Percentiles rank a stretch among this genome's conserved stretches.
phyloP scores from a whole-genome alignment of 2,888 invertebrate species.

The Monoplex corrugatus region DNA sequence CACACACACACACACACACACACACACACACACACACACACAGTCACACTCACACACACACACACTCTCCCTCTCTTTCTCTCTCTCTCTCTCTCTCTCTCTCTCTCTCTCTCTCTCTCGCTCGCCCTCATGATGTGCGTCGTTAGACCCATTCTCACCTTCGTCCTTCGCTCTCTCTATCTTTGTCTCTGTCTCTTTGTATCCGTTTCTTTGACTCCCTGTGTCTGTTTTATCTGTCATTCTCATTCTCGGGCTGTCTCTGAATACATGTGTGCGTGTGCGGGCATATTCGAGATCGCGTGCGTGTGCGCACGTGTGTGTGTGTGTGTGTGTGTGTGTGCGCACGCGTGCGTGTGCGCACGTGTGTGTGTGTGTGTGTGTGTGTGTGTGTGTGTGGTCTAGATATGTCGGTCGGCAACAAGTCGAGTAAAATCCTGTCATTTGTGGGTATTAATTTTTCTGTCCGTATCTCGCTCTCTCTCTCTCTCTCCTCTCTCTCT shows the following conservation, averaged over 20 bases:
- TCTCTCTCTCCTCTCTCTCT: too few species aligned
- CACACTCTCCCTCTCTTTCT: neutral
- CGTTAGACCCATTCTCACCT: too few species aligned
- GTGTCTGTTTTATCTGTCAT: neutral
- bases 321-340: neutral
- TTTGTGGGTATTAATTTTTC: too few species aligned
- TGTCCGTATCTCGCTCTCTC: too few species aligned
- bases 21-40: neutral
- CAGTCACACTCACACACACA: too few species aligned
- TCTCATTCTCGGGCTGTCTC: neutral
- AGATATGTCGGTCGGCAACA: too few species aligned
- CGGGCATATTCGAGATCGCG: neutral
- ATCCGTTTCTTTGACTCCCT: neutral
- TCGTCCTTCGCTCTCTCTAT: too few species aligned
- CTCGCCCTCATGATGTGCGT: neutral
- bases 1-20: neutral
- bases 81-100: neutral
- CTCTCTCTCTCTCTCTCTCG: neutral
- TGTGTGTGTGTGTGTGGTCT: neutral
- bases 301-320: neutral
- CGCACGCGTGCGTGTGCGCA: too few species aligned
- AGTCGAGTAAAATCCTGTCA: too few species aligned
- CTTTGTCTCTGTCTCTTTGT: too few species aligned
- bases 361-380: neutral
- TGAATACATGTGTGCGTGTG: neutral